phyloP scores from a whole-genome alignment of 2,113 vertebrate species.

The Tricholaema leucomelas region DNA sequence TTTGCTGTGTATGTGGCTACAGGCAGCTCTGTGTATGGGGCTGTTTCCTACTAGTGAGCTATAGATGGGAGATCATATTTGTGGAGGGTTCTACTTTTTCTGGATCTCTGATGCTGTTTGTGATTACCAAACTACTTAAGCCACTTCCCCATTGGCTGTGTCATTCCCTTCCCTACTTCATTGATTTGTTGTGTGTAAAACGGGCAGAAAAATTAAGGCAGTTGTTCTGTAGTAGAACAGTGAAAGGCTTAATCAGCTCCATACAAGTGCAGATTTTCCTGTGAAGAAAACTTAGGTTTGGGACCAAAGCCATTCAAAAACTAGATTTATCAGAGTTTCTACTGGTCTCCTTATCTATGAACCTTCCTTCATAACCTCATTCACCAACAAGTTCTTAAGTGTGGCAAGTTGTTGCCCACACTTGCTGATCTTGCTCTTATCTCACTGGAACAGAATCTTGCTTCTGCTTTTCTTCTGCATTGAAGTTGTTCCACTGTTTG shows the following conservation, averaged over 20 bases:
- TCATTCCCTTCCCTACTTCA: neutral
- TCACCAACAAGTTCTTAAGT: neutral
- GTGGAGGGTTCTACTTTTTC: neutral
- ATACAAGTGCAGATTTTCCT: neutral
- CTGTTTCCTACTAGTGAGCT: neutral
- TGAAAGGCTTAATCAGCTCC: neutral
- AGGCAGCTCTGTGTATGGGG: neutral
- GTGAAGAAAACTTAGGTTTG: neutral
- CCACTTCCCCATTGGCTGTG: neutral
- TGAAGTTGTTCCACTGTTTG: neutral
- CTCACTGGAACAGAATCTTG: neutral
- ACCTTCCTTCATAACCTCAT: neutral
- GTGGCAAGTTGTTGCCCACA: neutral
- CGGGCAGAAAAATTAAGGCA: neutral
- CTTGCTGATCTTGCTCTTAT: neutral
- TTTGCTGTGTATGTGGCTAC: neutral
- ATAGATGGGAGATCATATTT: neutral
- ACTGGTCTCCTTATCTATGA: neutral
- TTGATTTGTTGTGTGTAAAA: neutral
- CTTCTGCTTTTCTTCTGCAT: neutral
- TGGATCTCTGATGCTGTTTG: neutral
- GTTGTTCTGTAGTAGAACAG: accelerated
- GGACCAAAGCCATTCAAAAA: neutral
- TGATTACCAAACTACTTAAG: neutral
- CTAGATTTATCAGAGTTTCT: neutral